Evolutionary conservation across 2,113 vertebrate species (phyloP).

Genomic region (Hypanus sabinus): DNA sequence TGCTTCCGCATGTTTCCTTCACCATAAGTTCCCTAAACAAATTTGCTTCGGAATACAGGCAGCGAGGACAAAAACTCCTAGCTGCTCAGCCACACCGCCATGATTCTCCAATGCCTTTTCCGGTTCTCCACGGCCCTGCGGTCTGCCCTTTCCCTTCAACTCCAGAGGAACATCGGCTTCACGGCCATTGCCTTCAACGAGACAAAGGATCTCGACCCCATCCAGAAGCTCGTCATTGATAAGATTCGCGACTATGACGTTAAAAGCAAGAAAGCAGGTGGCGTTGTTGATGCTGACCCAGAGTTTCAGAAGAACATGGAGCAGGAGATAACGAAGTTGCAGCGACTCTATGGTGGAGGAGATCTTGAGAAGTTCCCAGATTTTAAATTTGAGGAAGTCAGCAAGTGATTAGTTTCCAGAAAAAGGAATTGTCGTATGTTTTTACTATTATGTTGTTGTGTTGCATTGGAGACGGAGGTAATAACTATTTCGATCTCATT

Average conservation of each 20-base stretch:
- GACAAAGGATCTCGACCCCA: slow-evolving; percentile 75
- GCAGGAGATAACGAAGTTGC: slow-evolving; percentile 73
- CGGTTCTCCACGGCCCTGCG: slow-evolving; percentile 64
- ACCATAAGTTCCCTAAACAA: too few species aligned
- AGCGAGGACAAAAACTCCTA: neutral
- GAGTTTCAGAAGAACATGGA: slow-evolving; percentile 74
- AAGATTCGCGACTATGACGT: slow-evolving; percentile 84
- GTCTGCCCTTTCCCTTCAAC: slow-evolving; percentile 54
- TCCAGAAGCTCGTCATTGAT: slow-evolving; percentile 92
- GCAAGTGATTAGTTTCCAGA: slow-evolving; percentile 3
- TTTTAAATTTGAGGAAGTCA: slow-evolving; percentile 69
- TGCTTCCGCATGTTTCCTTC: too few species aligned
- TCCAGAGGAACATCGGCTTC: slow-evolving; percentile 80
- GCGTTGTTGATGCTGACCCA: slow-evolving; percentile 70
- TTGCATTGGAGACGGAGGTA: too few species aligned
- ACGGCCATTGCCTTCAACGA: slow-evolving; percentile 75
- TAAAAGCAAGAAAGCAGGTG: slow-evolving; percentile 79
- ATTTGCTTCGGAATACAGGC: too few species aligned
- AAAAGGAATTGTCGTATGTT: neutral
- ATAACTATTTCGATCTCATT: too few species aligned
- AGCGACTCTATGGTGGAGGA: slow-evolving; percentile 75
- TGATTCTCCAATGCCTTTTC: slow-evolving; percentile 71
- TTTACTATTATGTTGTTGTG: too few species aligned
- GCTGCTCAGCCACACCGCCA: slow-evolving; percentile 47
- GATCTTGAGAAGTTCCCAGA: slow-evolving; percentile 79